phyloP scores from a whole-genome alignment of 2,113 vertebrate genomes.

The Myotis lucifugus region DNA sequence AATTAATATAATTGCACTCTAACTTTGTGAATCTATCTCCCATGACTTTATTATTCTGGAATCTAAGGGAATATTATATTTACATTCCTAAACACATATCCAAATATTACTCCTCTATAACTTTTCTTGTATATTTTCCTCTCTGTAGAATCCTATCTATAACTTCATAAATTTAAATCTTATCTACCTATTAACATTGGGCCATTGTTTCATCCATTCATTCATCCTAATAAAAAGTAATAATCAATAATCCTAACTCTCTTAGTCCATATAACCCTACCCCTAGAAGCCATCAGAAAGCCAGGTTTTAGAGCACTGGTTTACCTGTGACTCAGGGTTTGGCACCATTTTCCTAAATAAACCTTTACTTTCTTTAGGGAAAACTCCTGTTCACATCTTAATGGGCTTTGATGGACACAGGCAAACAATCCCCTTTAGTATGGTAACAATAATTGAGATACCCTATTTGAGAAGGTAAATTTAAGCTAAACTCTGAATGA shows the following conservation, averaged over 20 bases:
- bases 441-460: not conserved
- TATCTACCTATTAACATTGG: not conserved
- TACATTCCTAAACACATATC: not conserved
- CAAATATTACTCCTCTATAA: not conserved
- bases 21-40: not conserved
- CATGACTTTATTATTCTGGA: not conserved
- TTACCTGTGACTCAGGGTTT: not conserved
- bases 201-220: not conserved
- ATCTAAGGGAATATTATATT: not conserved
- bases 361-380: not conserved
- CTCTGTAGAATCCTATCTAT: not conserved
- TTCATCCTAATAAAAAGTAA: not conserved
- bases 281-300: not conserved
- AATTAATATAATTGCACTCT: not conserved
- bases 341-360: not conserved
- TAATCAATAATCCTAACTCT: not conserved
- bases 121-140: not conserved
- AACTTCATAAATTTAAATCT: not conserved
- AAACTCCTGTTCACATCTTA: not conserved
- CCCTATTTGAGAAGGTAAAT: not conserved
- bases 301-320: not conserved
- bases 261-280: not conserved
- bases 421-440: not conserved
- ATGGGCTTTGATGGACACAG: not conserved
- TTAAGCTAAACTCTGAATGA: not conserved